phyloP scores from a whole-genome alignment of 2,888 invertebrate genomes.

The Marronus borbonicus region DNA sequence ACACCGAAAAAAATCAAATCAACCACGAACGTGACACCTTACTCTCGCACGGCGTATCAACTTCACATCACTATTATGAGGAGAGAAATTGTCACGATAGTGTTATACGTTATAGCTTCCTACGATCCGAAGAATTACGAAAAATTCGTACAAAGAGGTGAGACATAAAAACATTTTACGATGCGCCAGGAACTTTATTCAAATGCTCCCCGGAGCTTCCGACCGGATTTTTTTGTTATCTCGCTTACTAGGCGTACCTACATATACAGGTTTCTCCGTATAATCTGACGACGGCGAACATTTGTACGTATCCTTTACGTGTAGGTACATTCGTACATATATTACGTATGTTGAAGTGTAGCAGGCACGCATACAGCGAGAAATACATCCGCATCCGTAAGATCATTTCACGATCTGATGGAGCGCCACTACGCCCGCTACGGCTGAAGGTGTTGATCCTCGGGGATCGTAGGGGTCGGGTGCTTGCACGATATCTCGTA shows the following conservation, averaged over 20 bases:
- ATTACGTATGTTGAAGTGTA: background rate
- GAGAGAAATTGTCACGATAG: conserved; percentile 30
- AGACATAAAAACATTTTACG: conserved; percentile 56
- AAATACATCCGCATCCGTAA: conserved; percentile 23
- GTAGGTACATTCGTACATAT: background rate
- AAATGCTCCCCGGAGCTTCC: conserved; percentile 58
- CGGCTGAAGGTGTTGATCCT: conserved; percentile 42
- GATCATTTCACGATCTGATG: conserved; percentile 46
- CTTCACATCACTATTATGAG: conserved; percentile 7
- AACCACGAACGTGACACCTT: background rate
- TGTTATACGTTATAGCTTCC: conserved; percentile 13
- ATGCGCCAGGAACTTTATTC: conserved; percentile 59
- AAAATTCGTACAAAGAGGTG: conserved; percentile 36
- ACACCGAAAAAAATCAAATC: conserved; percentile 4
- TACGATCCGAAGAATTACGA: conserved; percentile 15
- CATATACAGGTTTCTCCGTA: conserved; percentile 1
- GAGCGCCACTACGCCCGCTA: background rate
- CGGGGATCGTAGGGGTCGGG: conserved; percentile 17
- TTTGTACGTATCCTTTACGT: background rate
- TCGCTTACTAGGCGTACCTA: background rate
- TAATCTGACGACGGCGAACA: background rate
- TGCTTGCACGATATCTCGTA: conserved; percentile 29
- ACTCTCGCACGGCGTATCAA: background rate
- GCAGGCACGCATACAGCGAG: background rate
- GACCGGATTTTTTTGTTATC: conserved; percentile 58